Evolutionary conservation across 2,113 vertebrate species (phyloP).

Genomic region (Misgurnus mizolepis): DNA sequence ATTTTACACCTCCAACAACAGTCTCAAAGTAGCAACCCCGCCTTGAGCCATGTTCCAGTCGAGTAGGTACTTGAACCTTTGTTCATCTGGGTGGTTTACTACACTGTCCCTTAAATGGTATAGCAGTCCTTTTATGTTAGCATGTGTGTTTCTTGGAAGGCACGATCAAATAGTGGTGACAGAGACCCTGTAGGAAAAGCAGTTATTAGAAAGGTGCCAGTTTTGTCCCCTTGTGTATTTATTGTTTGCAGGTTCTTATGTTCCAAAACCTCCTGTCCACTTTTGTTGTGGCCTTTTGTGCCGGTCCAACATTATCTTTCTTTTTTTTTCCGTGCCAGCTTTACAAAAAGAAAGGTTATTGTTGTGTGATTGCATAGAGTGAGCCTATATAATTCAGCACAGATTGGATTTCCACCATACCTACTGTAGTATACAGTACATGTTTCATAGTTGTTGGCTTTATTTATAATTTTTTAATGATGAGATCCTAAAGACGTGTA

Average conservation of each 20-base stretch:
- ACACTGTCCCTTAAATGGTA: neutral
- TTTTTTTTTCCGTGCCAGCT: neutral
- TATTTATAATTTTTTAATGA: slow-evolving; percentile 22
- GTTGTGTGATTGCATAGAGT: neutral
- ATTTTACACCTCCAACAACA: neutral
- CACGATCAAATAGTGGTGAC: neutral
- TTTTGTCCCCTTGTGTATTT: slow-evolving; percentile 1
- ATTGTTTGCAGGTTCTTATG: slow-evolving; percentile 20
- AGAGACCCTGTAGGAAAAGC: slow-evolving; percentile 4
- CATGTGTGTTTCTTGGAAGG: neutral
- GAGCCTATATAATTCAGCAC: neutral
- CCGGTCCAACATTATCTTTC: neutral
- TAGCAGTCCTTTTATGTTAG: neutral
- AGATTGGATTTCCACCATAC: neutral
- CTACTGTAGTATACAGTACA: neutral
- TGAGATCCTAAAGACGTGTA: slow-evolving; percentile 8
- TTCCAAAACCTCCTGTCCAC: slow-evolving; percentile 1
- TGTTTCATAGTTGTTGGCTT: neutral
- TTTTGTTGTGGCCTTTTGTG: neutral
- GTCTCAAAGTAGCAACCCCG: neutral
- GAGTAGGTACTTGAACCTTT: neutral
- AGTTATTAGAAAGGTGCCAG: slow-evolving; percentile 25
- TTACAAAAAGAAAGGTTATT: slow-evolving; percentile 4
- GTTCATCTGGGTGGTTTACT: neutral
- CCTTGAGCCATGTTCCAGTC: neutral